Base-by-base conservation (phyloP, 1,140 invertebrate species). In the Triops cancriformis region DNA sequence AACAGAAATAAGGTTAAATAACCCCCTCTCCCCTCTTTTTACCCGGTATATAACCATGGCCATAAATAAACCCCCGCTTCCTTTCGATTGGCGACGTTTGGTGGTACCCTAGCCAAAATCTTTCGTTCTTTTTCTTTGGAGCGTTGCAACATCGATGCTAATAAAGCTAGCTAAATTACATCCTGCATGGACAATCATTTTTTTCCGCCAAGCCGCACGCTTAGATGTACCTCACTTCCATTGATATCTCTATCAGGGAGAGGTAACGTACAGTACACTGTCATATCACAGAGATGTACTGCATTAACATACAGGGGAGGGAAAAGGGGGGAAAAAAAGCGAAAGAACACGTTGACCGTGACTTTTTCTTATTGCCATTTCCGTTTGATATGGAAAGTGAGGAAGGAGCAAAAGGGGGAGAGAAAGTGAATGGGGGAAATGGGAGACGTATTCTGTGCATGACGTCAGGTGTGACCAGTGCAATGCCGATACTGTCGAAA, bases 391-490 rank as follows among this genome's bases (percentile, higher is more conserved):
- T 64, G 51, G 51, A 23, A 9, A 64, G 51, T 37, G 7, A 37
- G 31, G 31, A 37, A 2, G 31, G 31, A 37, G 51, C 51, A 23
- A 64, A 23, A 64, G n/a, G 23, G 23, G 51, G 51, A 64, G 43
- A 45, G 45, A 64, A 23, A 64, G 51, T 64, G 51, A 64, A 23
- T n/a, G 23, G 9, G 51, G 23, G 23, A 64, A 23, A 64, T 18
- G 14, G 23, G 3, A 23, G 51, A 64, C 18, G 23, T 23, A 12
- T 64, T 64, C 9, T 14, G 23, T 23, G 51, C 51, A 64, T 64
- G 51, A 64, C 51, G 51, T 64, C 51, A 64, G 51, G 51, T 64
- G 51, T 64, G 51, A 64, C 51, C 51, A 64, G 51, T 64, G 51
- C 51, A 64, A 64, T 64, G 51, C 23, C 51, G 51, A 64, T 23